Percentiles rank a stretch among this genome's conserved stretches.
These are phyloP conservation scores for Chrysopilus asiliformis DNA, from an alignment of 2,888 invertebrate species.

Conservation along the genomic window DNA sequence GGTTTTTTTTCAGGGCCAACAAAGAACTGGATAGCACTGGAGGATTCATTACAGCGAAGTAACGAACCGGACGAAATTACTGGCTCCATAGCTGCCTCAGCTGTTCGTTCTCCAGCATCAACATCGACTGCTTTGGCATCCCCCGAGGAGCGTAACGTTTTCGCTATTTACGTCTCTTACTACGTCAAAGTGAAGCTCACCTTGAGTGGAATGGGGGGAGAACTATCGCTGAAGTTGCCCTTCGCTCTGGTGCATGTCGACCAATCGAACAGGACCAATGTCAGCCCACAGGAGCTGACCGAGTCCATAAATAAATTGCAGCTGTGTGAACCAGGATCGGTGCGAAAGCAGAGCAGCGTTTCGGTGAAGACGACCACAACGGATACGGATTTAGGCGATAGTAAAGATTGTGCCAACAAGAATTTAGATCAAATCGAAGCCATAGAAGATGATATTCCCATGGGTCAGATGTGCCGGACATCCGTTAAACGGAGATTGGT, in stretches of 20 bases:
- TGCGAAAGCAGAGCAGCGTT: background rate
- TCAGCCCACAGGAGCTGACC: conserved; percentile 1
- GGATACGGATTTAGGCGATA: background rate
- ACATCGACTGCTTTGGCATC: conserved; percentile 18
- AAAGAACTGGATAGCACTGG: conserved; percentile 85
- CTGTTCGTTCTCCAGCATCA: conserved; percentile 35
- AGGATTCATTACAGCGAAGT: conserved; percentile 64
- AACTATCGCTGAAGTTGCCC: conserved; percentile 64
- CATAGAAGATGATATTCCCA: conserved; percentile 4
- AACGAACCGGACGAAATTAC: conserved; percentile 43
- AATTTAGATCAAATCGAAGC: conserved; percentile 8
- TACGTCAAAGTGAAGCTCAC: conserved; percentile 78
- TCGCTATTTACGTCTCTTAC: conserved; percentile 83
- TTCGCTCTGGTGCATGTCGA: conserved; percentile 58
- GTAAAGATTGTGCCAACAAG: background rate
- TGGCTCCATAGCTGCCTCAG: conserved; percentile 39
- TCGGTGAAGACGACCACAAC: background rate
- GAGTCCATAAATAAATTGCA: conserved; percentile 5
- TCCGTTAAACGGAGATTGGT: conserved; percentile 2
- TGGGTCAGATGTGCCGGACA: background rate
- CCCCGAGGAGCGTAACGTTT: conserved; percentile 64
- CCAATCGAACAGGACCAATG: conserved; percentile 3
- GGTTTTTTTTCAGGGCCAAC: conserved; percentile 45
- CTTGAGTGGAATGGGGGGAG: conserved; percentile 69
- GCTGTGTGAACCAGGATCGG: conserved; percentile 2